Conservation (phyloP, 2,888 invertebrate genomes). For the Nasonovia ribisnigri region DNA sequence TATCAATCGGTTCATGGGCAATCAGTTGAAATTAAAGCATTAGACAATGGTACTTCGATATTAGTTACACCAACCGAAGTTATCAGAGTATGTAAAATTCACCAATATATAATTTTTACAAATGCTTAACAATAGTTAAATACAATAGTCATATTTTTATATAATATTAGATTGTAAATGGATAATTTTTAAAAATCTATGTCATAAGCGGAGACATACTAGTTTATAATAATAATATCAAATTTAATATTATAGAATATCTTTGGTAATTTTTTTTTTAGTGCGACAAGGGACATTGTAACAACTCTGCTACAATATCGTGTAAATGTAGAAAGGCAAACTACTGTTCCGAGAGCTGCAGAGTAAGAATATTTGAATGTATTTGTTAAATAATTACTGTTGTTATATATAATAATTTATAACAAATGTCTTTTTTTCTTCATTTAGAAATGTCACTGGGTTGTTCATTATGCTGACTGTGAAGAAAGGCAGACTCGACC, state of each 20-base stretch:
- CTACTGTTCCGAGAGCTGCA: slow-evolving; percentile 37
- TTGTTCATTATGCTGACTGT: not conserved
- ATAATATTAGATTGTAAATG: not conserved
- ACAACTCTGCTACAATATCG: slow-evolving; percentile 20
- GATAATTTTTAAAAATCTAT: not conserved
- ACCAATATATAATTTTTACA: not conserved
- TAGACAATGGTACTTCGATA: not conserved
- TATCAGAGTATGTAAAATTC: not conserved
- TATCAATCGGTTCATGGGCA: too few relatives aligned
- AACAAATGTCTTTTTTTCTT: slow-evolving; percentile 2
- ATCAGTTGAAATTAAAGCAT: not conserved
- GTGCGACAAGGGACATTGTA: slow-evolving; percentile 23
- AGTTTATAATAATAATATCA: not conserved
- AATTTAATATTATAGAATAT: not conserved
- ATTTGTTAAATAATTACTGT: too few relatives aligned
- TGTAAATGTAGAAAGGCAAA: slow-evolving; percentile 37
- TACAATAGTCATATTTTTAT: too few relatives aligned
- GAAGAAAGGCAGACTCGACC: not conserved
- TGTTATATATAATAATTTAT: not conserved
- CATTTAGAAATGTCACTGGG: slow-evolving; percentile 11
- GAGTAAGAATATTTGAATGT: slow-evolving; percentile 19
- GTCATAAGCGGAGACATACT: not conserved
- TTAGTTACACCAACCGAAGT: not conserved
- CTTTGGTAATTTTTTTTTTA: not conserved
- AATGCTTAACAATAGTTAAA: not conserved